Conservation (phyloP, 2,113 vertebrate genomes). For the Edolisoma coerulescens region DNA sequence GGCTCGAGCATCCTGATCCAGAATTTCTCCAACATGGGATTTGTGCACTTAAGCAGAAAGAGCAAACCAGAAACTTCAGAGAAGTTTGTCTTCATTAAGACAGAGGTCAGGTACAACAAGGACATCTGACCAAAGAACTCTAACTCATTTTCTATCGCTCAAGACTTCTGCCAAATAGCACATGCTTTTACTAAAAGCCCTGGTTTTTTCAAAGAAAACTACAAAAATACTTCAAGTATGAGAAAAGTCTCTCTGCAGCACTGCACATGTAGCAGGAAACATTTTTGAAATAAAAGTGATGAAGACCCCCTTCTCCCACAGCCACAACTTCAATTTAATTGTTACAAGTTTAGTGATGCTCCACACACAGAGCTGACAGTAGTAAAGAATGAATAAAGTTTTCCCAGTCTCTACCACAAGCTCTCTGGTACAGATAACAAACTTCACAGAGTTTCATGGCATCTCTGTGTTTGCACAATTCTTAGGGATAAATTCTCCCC, state of each 20-base stretch:
- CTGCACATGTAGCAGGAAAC: neutral
- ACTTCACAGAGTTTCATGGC: neutral
- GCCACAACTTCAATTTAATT: neutral
- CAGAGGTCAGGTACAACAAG: neutral
- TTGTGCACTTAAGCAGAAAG: neutral
- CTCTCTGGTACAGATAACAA: neutral
- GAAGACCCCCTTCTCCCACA: neutral
- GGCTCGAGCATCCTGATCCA: neutral
- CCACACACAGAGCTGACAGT: accelerated
- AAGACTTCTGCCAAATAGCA: neutral
- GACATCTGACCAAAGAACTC: neutral
- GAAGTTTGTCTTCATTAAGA: accelerated
- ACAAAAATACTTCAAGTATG: neutral
- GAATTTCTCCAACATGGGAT: neutral
- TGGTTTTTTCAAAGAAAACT: neutral
- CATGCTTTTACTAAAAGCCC: neutral
- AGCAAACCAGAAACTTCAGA: neutral
- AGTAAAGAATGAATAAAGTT: neutral
- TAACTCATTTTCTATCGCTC: neutral
- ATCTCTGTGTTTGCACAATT: neutral
- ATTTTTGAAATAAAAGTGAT: neutral
- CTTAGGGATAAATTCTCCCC: neutral
- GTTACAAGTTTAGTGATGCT: neutral
- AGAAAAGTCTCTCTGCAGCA: neutral
- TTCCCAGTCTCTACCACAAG: neutral